Conservation (phyloP, 2,113 vertebrate species). For the Sigmodon hispidus region DNA sequence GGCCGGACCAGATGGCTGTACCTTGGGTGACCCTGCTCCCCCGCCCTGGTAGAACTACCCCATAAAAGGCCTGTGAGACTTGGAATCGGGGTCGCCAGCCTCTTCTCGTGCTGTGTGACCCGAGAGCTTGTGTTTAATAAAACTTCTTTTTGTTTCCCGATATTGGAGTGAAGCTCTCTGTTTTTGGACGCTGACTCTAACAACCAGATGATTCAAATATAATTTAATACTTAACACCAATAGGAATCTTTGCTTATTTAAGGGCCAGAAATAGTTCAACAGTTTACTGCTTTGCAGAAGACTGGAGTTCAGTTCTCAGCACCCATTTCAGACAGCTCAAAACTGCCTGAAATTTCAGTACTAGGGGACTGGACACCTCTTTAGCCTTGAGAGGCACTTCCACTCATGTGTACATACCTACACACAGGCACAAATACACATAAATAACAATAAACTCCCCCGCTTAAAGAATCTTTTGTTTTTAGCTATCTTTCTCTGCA, state of each 20-base stretch:
- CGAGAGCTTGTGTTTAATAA: too few species aligned
- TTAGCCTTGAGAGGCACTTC: neutral
- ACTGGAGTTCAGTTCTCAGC: neutral
- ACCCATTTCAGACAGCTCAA: neutral
- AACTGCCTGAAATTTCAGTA: neutral
- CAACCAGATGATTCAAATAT: neutral
- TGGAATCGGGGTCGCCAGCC: too few species aligned
- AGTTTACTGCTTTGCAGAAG: neutral
- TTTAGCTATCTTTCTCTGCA: neutral
- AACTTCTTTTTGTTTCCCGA: too few species aligned
- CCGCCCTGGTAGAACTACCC: too few species aligned
- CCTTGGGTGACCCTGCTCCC: too few species aligned
- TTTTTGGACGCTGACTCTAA: too few species aligned
- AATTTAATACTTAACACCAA: slow-evolving; percentile 28
- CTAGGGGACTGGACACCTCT: neutral
- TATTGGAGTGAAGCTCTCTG: too few species aligned
- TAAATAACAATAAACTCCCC: neutral
- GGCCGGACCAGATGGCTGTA: too few species aligned
- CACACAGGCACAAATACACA: neutral
- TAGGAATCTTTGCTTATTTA: neutral
- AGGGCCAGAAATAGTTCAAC: neutral
- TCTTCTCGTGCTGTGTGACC: too few species aligned
- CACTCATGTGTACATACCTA: neutral
- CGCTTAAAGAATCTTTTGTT: neutral
- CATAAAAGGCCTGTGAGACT: too few species aligned